Evolutionary conservation across 2,113 vertebrate species (phyloP).

Genomic region (Notiomystis cincta): DNA sequence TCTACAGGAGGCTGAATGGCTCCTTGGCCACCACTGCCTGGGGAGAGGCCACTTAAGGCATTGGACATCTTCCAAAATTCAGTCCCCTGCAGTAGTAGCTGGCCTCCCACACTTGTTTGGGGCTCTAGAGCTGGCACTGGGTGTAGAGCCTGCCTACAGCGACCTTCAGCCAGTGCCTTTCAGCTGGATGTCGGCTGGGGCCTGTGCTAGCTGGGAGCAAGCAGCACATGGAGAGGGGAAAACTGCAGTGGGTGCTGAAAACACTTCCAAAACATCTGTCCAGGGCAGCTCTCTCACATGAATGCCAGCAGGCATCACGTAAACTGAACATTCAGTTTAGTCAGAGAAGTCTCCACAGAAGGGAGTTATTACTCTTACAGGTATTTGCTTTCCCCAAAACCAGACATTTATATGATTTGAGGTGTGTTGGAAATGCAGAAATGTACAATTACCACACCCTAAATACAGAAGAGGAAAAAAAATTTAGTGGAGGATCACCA

Average conservation of each 20-base stretch:
- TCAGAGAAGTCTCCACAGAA: background rate
- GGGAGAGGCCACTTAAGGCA: background rate
- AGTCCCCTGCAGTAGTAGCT: background rate
- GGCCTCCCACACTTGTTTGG: background rate
- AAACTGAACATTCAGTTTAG: background rate
- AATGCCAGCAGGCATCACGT: background rate
- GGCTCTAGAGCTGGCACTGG: background rate
- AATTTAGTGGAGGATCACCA: background rate
- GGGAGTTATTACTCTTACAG: background rate
- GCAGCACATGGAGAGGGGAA: background rate
- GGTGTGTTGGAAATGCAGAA: background rate
- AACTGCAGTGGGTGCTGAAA: background rate
- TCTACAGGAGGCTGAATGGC: background rate
- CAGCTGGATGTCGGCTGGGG: background rate
- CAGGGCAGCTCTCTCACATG: background rate
- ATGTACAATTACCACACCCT: background rate
- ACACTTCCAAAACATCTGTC: background rate
- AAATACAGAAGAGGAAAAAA: background rate
- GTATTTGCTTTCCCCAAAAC: background rate
- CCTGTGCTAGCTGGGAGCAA: background rate
- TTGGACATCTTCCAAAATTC: background rate
- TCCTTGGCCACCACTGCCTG: background rate
- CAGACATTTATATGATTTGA: background rate
- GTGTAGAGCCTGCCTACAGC: background rate
- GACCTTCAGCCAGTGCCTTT: background rate